Evolutionary conservation across 2,113 vertebrate species (phyloP), one percentile per base, ranked within the genome.

Genomic region (Podocnemis expansa): DNA sequence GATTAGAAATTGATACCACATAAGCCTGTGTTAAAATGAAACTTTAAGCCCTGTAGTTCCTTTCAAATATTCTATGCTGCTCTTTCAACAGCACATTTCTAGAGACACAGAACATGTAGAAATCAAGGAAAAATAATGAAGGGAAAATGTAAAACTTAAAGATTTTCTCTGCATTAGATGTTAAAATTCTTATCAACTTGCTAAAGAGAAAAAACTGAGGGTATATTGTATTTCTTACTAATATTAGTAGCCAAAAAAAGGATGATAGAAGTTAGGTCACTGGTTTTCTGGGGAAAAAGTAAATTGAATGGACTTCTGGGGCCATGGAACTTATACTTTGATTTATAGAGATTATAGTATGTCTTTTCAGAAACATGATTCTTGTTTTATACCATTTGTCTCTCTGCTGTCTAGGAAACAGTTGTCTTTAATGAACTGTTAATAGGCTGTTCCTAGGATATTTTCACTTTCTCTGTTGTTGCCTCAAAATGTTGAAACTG

Each of bases 201-300:
- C 94, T 96, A 92, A 93, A 90, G 87, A 95, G 78, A 78, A 84
- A 96, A 93, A 93, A 91, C 94, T 91, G 47, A 84, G 94, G n/a
- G 82, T 93, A 93, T 92, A 8, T 41, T 90, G 41, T 4, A 95
- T 94, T 93, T 94, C 78, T 94, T 95, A 93, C 96, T 95, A 82
- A 92, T 91, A 96, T 96, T 97, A 97, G 75, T 96, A 97, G 78
- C 78, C 31, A 85, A 96, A 96, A 96, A 94, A 0, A 41, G 87
- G 93, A 87, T 79, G n/a, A 84, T 27, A 87, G 70, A 84, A 25
- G 82, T 82, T 80, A 89, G 93, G 82, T 31, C 91, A 75, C 58
- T 80, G 29, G 93, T 92, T 91, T 60, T 58, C 92, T 70, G 29
- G 82, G n/a, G 89, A 89, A 94, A 22, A 89, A 76, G 27, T 90